A percentile compares a stretch with the other conserved stretches of the same genome.
phyloP scores from a whole-genome alignment of 1,140 invertebrate species.

The Solenopsis invicta region DNA sequence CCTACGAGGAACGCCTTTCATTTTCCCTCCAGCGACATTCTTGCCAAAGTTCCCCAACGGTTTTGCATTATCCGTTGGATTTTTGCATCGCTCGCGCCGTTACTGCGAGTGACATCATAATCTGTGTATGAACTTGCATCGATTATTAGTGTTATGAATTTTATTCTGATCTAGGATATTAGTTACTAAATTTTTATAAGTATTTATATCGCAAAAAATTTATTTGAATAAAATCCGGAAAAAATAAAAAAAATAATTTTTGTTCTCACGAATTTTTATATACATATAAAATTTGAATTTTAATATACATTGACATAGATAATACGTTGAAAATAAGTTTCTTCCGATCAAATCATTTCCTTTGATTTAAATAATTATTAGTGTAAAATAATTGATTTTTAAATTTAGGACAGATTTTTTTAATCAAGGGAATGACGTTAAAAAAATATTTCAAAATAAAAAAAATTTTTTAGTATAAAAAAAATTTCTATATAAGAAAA shows the following conservation, averaged over 20 bases:
- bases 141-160: background rate
- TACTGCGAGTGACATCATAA: background rate
- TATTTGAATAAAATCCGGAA: background rate
- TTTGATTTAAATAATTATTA: no score
- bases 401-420: no score
- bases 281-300: no score
- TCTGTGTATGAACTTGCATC: background rate
- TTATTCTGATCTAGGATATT: background rate
- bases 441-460: no score
- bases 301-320: no score
- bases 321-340: no score
- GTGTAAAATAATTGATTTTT: no score
- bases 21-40: conserved; percentile 53
- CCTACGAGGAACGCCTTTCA: conserved; percentile 60
- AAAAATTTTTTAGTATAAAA: no score
- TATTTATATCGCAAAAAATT: no score
- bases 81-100: background rate
- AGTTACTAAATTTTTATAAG: conserved; percentile 1
- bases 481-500: no score
- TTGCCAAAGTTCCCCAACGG: conserved; percentile 40
- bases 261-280: background rate
- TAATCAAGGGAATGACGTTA: no score
- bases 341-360: no score
- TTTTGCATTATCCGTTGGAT: conserved; percentile 8
- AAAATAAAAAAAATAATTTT: background rate